phyloP scores from a whole-genome alignment of 1,140 invertebrate genomes.

The Drosophila kanapiae region DNA sequence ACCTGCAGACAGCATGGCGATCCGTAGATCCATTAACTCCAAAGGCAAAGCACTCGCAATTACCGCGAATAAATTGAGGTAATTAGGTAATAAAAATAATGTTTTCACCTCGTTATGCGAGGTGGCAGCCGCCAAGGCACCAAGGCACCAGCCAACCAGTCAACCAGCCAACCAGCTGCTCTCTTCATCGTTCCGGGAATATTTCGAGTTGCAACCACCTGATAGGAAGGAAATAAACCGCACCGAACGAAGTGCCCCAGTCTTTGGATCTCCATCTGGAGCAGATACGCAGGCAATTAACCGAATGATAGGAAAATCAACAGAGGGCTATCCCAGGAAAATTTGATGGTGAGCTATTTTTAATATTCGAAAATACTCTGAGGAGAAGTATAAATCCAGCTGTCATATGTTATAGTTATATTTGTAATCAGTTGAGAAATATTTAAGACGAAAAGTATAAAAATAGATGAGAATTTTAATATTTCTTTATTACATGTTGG shows the following conservation, averaged over 20 bases:
- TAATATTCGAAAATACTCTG: not conserved
- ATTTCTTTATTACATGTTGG: too few relatives aligned
- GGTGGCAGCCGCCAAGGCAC: constrained; percentile 14
- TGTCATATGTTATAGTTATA: not conserved
- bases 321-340: constrained; percentile 10
- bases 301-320: constrained; percentile 34
- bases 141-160: not conserved
- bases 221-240: constrained; percentile 19
- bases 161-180: constrained; percentile 40
- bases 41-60: constrained; percentile 64
- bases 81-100: constrained; percentile 85
- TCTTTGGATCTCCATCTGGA: constrained; percentile 17
- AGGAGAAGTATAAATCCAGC: not conserved
- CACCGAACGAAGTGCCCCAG: constrained; percentile 16
- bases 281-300: constrained; percentile 23
- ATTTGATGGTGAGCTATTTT: not conserved
- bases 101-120: constrained; percentile 76
- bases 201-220: constrained; percentile 39
- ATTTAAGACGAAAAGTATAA: too few relatives aligned
- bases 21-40: constrained; percentile 36
- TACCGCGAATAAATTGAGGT: constrained; percentile 81
- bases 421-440: too few relatives aligned
- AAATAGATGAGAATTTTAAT: too few relatives aligned
- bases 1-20: constrained; percentile 60
- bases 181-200: constrained; percentile 35